These are phyloP conservation scores for Seriola rivoliana DNA, from an alignment of 2,113 vertebrate genomes.

Conservation along the genomic window DNA sequence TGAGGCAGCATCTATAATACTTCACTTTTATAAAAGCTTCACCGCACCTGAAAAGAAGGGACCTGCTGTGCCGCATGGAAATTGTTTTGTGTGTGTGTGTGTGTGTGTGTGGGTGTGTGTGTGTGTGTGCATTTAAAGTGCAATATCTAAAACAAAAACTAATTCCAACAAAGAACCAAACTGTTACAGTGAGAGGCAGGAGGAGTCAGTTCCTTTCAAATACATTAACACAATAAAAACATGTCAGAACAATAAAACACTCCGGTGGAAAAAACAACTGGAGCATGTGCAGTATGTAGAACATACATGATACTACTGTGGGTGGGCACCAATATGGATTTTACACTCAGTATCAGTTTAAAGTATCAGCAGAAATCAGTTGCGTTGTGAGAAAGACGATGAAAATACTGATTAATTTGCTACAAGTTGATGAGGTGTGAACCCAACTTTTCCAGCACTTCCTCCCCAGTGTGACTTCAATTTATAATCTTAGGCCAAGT, in stretches of 20 bases:
- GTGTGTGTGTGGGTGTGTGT: too few relatives aligned
- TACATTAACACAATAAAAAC: conserved; percentile 54
- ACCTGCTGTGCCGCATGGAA: conserved; percentile 28
- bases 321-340: conserved; percentile 26
- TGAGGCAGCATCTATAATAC: conserved; percentile 23
- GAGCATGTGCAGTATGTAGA: conserved; percentile 39
- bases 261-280: conserved; percentile 17
- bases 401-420: conserved; percentile 23
- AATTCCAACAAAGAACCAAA: conserved; percentile 43
- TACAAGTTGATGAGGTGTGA: conserved; percentile 20
- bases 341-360: conserved; percentile 21
- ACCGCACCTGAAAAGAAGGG: conserved; percentile 43
- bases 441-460: conserved; percentile 3
- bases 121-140: conserved; percentile 56
- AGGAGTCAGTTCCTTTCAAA: conserved; percentile 33
- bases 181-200: conserved; percentile 25
- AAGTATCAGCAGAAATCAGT: conserved; percentile 13
- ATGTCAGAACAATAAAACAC: conserved; percentile 41
- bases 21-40: conserved; percentile 41
- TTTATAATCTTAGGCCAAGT: not conserved
- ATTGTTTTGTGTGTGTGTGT: too few relatives aligned
- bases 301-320: conserved; percentile 20
- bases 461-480: conserved; percentile 15
- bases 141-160: conserved; percentile 55
- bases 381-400: conserved; percentile 9